Evolutionary conservation across 2,797 vertebrate genomes (phyloP), one percentile per base, ranked within the genome.

Genomic region (Sciurus carolinensis): DNA sequence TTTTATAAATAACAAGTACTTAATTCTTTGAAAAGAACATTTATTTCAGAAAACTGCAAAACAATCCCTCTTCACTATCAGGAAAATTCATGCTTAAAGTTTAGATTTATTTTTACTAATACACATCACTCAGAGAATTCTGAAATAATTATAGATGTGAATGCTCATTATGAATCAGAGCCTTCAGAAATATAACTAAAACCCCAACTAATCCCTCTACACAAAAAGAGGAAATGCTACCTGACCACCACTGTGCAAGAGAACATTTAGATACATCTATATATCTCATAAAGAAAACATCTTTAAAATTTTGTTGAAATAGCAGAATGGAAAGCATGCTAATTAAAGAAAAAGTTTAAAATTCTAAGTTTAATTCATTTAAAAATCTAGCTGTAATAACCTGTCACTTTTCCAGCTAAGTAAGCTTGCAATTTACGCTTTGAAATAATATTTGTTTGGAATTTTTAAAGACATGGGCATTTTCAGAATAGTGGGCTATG

Each of bases 21-120:
- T 73, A 26, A n/a, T 75, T 94, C 22, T 95, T 42, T 79, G 26
- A 64, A 80, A 75, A 93, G 33, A 22, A 86, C 24, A 90, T 89
- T 94, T 95, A 94, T 95, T 91, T 96, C 64, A 89, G 62, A 97
- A 95, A 96, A 94, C 87, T 92, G 62, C 72, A 95, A 96, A 94
- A 22, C 20, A 87, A 14, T 3, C 73, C 91, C 92, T 89, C 66
- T 30, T 95, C 30, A 86, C 15, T 50, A 50, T 77, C 69, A 85
- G 79, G 50, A 95, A 96, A n/a, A 95, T 91, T 88, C n/a, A 26
- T 81, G 42, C 59, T 92, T 73, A 90, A 69, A 90, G 33, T 71
- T 81, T 54, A 94, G 64, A 81, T 59, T 92, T 89, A 77, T 79
- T 94, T 92, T 96, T 54, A 62, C 67, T 86, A 95, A 77, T 33